phyloP scores from a whole-genome alignment of 2,888 invertebrate species.

The Xestia xanthographa region DNA sequence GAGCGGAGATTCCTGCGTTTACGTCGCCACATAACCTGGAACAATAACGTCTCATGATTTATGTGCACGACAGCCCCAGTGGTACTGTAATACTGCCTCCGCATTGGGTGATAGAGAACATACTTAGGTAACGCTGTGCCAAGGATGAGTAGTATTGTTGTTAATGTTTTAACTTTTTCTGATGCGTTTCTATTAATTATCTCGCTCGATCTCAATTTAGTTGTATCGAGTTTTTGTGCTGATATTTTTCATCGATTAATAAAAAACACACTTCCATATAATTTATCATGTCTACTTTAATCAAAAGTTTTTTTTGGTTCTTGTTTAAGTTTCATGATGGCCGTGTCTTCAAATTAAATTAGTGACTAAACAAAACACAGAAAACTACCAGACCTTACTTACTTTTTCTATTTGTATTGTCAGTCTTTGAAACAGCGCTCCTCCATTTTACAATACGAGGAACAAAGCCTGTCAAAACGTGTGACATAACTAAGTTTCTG shows the following conservation, averaged over 20 bases:
- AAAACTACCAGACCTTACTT: not conserved
- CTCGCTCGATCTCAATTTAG: not conserved
- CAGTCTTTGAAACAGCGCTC: not conserved
- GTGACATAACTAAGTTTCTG: slow-evolving; percentile 24
- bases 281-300: not conserved
- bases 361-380: not conserved
- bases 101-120: slow-evolving; percentile 33
- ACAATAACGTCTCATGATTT: slow-evolving; percentile 66
- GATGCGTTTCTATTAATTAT: not conserved
- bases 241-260: not conserved
- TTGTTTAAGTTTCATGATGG: not conserved
- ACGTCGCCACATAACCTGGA: slow-evolving; percentile 44
- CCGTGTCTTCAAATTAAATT: not conserved
- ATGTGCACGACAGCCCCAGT: slow-evolving; percentile 55
- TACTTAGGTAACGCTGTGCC: slow-evolving; percentile 66
- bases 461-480: slow-evolving; percentile 37
- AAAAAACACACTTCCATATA: not conserved
- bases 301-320: not conserved
- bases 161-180: not conserved
- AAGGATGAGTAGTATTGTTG: slow-evolving; percentile 9
- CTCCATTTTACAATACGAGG: slow-evolving; percentile 12
- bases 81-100: slow-evolving; percentile 50
- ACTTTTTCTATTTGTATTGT: not conserved
- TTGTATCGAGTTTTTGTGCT: not conserved
- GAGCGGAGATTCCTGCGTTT: slow-evolving; percentile 54